Percentiles rank a stretch among this genome's conserved stretches.
Evolutionary conservation across 2,797 vertebrate genomes (phyloP).

Genomic region (Sparus aurata): DNA sequence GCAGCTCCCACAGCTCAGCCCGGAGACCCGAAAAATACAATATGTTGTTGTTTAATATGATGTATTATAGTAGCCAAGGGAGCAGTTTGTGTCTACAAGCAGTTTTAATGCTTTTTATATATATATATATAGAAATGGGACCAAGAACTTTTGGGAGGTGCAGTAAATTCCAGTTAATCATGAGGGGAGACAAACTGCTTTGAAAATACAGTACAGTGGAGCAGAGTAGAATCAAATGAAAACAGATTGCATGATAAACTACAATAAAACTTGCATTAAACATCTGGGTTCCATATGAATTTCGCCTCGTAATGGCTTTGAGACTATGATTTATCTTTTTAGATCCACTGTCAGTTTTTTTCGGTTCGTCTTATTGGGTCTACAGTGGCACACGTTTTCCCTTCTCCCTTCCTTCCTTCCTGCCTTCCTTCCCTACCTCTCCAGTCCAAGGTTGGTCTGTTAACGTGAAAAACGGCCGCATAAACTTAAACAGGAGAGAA

Average conservation of each 20-base stretch:
- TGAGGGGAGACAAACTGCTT: background rate
- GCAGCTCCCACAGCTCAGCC: constrained; percentile 12
- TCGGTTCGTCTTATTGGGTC: background rate
- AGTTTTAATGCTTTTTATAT: constrained; percentile 21
- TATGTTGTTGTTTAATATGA: constrained; percentile 25
- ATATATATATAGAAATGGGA: background rate
- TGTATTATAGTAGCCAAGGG: constrained; percentile 10
- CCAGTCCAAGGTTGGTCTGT: constrained; percentile 16
- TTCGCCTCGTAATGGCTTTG: background rate
- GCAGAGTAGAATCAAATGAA: background rate
- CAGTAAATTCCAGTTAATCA: constrained; percentile 8
- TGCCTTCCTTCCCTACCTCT: background rate
- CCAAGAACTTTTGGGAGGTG: constrained; percentile 3
- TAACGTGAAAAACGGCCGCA: constrained; percentile 19
- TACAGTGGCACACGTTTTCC: background rate
- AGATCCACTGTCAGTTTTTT: background rate
- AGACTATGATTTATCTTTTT: background rate
- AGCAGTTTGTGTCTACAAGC: constrained; percentile 22
- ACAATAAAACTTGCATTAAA: constrained; percentile 1
- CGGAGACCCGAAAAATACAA: constrained; percentile 4
- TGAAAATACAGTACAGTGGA: constrained; percentile 12
- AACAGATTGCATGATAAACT: background rate
- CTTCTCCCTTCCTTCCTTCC: no score
- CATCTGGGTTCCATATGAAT: background rate
- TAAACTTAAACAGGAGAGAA: constrained; percentile 27